These are phyloP conservation scores for Eilema griseolum DNA, from an alignment of 2,888 invertebrate genomes.

Conservation along the genomic window DNA sequence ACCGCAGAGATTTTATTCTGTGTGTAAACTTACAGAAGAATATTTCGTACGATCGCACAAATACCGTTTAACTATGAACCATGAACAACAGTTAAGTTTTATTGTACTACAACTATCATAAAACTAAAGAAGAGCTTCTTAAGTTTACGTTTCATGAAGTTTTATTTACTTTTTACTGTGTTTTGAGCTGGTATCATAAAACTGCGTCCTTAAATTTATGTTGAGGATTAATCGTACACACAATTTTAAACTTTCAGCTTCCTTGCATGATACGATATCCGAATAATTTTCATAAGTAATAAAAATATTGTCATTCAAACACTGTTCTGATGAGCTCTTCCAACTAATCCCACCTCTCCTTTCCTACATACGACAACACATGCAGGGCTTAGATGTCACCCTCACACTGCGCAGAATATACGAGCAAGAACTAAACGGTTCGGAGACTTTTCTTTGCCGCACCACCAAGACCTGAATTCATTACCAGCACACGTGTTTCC, in stretches of 20 bases:
- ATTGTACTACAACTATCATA: constrained; percentile 28
- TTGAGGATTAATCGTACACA: not conserved
- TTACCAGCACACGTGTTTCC: too few species aligned
- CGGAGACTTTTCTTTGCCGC: too few species aligned
- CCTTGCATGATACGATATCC: not conserved
- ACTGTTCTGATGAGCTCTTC: too few species aligned
- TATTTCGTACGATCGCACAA: constrained; percentile 21
- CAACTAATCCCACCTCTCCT: too few species aligned
- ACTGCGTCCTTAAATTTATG: not conserved
- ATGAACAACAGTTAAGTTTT: constrained; percentile 26
- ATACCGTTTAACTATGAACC: not conserved
- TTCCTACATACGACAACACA: too few species aligned
- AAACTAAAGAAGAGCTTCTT: constrained; percentile 29
- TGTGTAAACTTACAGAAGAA: constrained; percentile 31
- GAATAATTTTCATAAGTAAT: not conserved
- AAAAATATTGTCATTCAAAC: not conserved
- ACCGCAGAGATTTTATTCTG: constrained; percentile 42
- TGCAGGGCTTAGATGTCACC: too few species aligned
- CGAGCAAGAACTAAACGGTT: too few species aligned
- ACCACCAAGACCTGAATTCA: too few species aligned
- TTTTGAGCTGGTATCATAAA: constrained; percentile 16
- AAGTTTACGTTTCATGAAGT: constrained; percentile 29
- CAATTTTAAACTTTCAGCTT: not conserved
- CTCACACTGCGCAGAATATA: too few species aligned
- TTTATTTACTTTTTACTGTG: constrained; percentile 21